These are phyloP conservation scores for Danio jaintianensis DNA, from an alignment of 2,797 vertebrate species.

Conservation along the genomic window DNA sequence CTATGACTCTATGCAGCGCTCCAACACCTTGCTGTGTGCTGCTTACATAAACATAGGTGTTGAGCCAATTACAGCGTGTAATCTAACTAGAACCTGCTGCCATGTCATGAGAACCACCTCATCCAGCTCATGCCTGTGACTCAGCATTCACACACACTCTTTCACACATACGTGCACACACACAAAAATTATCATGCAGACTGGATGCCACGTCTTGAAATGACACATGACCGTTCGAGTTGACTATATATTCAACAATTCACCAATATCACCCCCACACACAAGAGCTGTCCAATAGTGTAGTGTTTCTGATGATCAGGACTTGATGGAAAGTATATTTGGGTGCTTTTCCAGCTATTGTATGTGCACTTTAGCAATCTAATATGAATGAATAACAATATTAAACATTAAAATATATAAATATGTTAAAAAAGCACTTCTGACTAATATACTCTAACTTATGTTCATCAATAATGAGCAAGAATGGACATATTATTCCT, in stretches of 20 bases:
- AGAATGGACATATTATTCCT: no score
- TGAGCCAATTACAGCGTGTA: slow-evolving; percentile 45
- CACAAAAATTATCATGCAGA: slow-evolving; percentile 15
- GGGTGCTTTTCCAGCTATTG: no score
- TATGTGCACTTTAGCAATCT: no score
- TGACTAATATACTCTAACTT: not conserved
- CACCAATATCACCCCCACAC: not conserved
- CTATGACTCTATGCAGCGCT: not conserved
- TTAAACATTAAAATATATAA: no score
- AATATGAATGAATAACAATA: no score
- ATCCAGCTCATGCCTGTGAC: slow-evolving; percentile 40
- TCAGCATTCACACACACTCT: not conserved
- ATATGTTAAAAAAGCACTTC: not conserved
- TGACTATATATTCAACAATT: not conserved
- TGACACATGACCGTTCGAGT: slow-evolving; percentile 9
- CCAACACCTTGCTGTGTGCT: slow-evolving; percentile 12
- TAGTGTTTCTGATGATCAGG: not conserved
- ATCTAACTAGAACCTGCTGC: slow-evolving; percentile 37
- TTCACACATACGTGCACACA: not conserved
- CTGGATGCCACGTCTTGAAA: not conserved
- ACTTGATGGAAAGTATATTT: no score
- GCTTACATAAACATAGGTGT: slow-evolving; percentile 32
- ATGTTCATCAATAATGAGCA: not conserved
- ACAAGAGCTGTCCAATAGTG: not conserved
- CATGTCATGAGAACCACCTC: slow-evolving; percentile 24